phyloP scores from a whole-genome alignment of 2,888 invertebrate genomes.

The Didymodactylos carnosus region DNA sequence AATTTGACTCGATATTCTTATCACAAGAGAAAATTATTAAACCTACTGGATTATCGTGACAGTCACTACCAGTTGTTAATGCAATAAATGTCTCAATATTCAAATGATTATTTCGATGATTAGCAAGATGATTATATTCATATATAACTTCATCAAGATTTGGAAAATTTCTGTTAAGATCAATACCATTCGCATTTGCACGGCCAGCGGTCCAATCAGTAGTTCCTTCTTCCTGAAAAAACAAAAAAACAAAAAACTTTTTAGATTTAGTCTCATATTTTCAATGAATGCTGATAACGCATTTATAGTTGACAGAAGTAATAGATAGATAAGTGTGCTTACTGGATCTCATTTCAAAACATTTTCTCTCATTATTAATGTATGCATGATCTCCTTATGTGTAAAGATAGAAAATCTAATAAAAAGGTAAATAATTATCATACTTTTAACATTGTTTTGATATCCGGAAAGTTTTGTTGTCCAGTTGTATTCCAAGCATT shows the following conservation, averaged over 20 bases:
- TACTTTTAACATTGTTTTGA: constrained; percentile 3
- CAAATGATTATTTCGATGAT: constrained; percentile 15
- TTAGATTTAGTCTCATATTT: too few relatives aligned
- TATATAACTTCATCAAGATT: constrained; percentile 60
- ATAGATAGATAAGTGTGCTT: too few relatives aligned
- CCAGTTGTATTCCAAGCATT: constrained; percentile 17
- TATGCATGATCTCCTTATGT: too few relatives aligned
- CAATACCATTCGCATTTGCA: constrained; percentile 57
- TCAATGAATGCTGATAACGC: too few relatives aligned
- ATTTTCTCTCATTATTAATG: too few relatives aligned
- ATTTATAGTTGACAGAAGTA: too few relatives aligned
- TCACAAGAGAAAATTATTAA: background rate
- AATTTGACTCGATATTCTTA: background rate
- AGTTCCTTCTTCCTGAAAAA: constrained; percentile 16
- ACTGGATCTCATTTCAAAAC: too few relatives aligned
- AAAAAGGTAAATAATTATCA: background rate
- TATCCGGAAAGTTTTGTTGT: constrained; percentile 14
- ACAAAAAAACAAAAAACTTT: too few relatives aligned
- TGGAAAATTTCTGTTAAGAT: constrained; percentile 68
- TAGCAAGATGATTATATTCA: constrained; percentile 20
- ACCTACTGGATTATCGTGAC: background rate
- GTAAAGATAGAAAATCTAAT: too few relatives aligned
- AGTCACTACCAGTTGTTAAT: background rate
- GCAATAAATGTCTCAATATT: constrained; percentile 1
- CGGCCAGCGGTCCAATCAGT: constrained; percentile 53